Percentiles rank a stretch among this genome's conserved stretches.
Evolutionary conservation across 2,888 invertebrate genomes (phyloP).

Genomic region (Thereva nobilitata): DNA sequence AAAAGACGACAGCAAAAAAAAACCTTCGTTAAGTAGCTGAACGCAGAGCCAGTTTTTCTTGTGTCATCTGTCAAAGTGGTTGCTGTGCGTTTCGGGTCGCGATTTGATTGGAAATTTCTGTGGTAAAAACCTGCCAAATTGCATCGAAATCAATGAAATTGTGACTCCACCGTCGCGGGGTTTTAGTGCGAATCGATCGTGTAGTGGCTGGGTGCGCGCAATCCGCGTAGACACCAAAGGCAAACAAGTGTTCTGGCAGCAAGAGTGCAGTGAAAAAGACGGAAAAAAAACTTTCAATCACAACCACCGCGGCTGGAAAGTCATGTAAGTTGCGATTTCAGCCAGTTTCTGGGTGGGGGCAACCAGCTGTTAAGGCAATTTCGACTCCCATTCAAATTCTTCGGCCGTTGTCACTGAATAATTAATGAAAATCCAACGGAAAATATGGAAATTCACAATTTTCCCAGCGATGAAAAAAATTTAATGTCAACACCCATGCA

Average conservation of each 20-base stretch:
- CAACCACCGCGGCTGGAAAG: conserved; percentile 6
- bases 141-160: no score
- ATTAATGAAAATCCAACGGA: conserved; percentile 17
- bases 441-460: conserved; percentile 37
- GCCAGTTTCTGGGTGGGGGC: not conserved
- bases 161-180: no score
- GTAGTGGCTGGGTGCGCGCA: no score
- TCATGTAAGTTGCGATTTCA: conserved; percentile 24
- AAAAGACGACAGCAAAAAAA: conserved; percentile 5
- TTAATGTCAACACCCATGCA: conserved; percentile 43
- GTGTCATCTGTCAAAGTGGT: conserved; percentile 35
- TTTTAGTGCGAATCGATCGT: no score
- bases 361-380: no score
- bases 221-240: no score
- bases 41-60: conserved; percentile 22
- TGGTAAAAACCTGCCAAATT: not conserved
- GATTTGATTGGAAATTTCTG: conserved; percentile 19
- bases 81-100: conserved; percentile 19
- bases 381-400: not conserved
- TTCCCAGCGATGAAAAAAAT: conserved; percentile 34
- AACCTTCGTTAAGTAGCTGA: conserved; percentile 14
- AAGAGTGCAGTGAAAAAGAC: not conserved
- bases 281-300: conserved; percentile 11
- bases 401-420: conserved; percentile 29
- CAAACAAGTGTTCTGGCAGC: not conserved